Percentiles rank a stretch among this genome's conserved stretches.
Conservation (phyloP, 2,888 invertebrate genomes). For the Acrobasis suavella region DNA sequence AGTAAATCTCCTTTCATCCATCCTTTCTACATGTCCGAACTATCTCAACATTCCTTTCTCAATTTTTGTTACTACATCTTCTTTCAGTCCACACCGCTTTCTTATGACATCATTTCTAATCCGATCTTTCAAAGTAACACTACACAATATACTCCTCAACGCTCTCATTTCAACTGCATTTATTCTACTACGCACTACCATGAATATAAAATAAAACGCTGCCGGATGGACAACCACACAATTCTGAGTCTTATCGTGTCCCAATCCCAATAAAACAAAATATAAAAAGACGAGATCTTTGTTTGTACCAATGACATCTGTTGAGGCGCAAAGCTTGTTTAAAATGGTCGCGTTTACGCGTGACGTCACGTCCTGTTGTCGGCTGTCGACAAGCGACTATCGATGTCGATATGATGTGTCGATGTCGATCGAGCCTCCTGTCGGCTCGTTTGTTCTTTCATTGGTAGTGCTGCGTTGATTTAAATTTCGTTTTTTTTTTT, state of each 20-base stretch:
- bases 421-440: constrained; percentile 74
- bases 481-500: constrained; percentile 56
- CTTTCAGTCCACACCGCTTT: no score
- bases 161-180: no score
- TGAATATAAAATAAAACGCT: constrained; percentile 65
- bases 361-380: constrained; percentile 76
- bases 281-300: constrained; percentile 48
- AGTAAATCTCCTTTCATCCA: no score
- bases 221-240: constrained; percentile 32
- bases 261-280: constrained; percentile 42
- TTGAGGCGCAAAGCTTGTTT: constrained; percentile 74
- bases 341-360: constrained; percentile 76
- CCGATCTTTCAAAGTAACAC: no score
- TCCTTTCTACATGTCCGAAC: no score
- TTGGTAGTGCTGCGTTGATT: constrained; percentile 68
- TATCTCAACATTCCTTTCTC: no score
- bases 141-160: no score
- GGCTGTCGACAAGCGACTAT: constrained; percentile 50
- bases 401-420: constrained; percentile 61
- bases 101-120: no score
- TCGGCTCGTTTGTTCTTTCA: constrained; percentile 75
- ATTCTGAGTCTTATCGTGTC: constrained; percentile 51
- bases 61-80: no score
- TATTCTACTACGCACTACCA: constrained; percentile 47
- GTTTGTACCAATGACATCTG: constrained; percentile 69